A percentile compares a stretch with the other conserved stretches of the same genome.
phyloP scores from a whole-genome alignment of 1,140 invertebrate species.

The Psilanteris sp. region DNA sequence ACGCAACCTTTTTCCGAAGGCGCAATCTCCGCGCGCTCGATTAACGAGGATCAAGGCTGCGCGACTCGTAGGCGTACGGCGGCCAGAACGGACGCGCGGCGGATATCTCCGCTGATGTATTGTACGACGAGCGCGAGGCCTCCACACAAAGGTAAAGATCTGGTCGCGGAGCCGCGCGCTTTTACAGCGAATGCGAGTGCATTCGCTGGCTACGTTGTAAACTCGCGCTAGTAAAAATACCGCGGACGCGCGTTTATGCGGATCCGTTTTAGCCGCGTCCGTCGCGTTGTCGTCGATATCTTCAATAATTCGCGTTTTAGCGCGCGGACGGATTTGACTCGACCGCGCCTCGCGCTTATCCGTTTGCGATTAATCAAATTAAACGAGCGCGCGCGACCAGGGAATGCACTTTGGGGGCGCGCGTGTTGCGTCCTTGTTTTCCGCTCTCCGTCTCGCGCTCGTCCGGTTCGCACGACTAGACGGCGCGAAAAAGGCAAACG shows the following conservation, averaged over 20 bases:
- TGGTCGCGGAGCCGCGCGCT: slow-evolving; percentile 32
- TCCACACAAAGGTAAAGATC: slow-evolving; percentile 50
- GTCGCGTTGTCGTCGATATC: slow-evolving; percentile 25
- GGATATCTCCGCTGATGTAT: slow-evolving; percentile 56
- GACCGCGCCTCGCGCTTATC: no score
- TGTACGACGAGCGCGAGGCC: slow-evolving; percentile 44
- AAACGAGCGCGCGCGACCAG: slow-evolving; percentile 10
- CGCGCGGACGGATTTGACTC: not conserved
- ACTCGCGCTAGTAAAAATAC: slow-evolving; percentile 33
- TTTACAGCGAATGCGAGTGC: slow-evolving; percentile 29
- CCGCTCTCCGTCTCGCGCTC: no score
- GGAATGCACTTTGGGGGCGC: slow-evolving; percentile 30
- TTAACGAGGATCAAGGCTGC: slow-evolving; percentile 63
- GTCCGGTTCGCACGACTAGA: not conserved
- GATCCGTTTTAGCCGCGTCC: no score
- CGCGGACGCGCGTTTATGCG: slow-evolving; percentile 38
- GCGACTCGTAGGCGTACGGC: slow-evolving; percentile 59
- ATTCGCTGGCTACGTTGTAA: slow-evolving; percentile 1
- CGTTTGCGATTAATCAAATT: slow-evolving; percentile 27
- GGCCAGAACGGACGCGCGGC: slow-evolving; percentile 42
- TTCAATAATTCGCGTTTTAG: slow-evolving; percentile 33
- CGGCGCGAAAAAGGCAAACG: not conserved
- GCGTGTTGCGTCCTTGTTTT: no score
- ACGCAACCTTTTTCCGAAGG: slow-evolving; percentile 55
- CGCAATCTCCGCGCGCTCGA: slow-evolving; percentile 60